Conservation (phyloP, 2,113 vertebrate species). For the Prunella fulvescens region DNA sequence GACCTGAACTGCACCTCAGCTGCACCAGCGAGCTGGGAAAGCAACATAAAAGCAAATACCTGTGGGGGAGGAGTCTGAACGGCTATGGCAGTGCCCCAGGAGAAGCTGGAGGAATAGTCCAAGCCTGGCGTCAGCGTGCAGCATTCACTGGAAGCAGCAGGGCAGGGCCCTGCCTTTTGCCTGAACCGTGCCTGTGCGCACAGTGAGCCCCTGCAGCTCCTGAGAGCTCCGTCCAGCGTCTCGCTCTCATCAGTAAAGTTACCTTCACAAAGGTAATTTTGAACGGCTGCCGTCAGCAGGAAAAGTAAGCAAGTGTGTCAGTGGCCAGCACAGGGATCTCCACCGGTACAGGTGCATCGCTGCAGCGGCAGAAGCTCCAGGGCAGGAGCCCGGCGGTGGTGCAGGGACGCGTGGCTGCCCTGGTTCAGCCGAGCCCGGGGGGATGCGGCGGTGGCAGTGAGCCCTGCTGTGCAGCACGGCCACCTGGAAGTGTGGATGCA, state of each 20-base stretch:
- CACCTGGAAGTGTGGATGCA: rapidly evolving
- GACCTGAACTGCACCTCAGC: rapidly evolving
- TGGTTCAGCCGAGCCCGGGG: rapidly evolving
- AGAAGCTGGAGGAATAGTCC: neutral
- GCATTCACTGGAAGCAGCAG: neutral
- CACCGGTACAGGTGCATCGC: rapidly evolving
- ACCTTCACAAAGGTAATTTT: rapidly evolving
- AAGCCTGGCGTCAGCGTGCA: rapidly evolving
- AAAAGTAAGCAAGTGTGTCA: neutral
- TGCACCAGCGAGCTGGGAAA: no score
- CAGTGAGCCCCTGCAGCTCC: neutral
- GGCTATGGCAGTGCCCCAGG: rapidly evolving
- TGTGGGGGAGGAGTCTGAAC: neutral
- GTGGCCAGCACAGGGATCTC: neutral
- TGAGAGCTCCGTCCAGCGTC: neutral
- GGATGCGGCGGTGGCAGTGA: neutral
- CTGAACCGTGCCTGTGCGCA: neutral
- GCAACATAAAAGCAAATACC: neutral
- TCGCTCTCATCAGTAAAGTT: neutral
- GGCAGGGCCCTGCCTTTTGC: neutral
- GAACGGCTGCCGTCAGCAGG: neutral
- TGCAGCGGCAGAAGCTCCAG: neutral
- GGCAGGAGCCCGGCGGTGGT: neutral
- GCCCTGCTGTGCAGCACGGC: neutral
- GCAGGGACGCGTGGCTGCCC: rapidly evolving